Percentiles rank a stretch among this genome's conserved stretches.
Evolutionary conservation across 2,113 vertebrate genomes (phyloP).

Genomic region (Morone chrysops): DNA sequence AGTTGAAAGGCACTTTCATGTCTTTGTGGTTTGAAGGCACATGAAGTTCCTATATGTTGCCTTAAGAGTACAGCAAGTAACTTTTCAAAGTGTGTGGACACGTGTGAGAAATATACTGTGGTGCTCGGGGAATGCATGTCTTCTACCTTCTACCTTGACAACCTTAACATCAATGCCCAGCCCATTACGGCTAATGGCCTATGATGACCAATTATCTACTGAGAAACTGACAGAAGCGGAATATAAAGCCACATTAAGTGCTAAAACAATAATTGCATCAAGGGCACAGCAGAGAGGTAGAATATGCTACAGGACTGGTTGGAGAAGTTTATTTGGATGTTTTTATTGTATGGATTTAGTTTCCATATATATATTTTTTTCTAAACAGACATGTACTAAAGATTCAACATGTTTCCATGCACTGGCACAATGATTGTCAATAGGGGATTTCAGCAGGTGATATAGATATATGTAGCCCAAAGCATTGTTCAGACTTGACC

Average conservation of each 20-base stretch:
- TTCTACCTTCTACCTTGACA: slow-evolving; percentile 1
- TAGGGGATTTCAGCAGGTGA: not conserved
- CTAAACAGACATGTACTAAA: no score
- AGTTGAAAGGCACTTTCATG: slow-evolving; percentile 65
- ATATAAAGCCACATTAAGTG: not conserved
- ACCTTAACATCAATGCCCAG: not conserved
- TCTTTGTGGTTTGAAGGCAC: slow-evolving; percentile 55
- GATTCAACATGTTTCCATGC: no score
- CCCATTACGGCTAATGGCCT: slow-evolving; percentile 3
- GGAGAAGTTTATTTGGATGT: not conserved
- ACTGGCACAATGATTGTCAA: not conserved
- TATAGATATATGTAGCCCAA: not conserved
- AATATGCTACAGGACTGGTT: not conserved
- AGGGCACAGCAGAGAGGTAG: not conserved
- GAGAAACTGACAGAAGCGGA: not conserved
- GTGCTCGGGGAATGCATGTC: not conserved
- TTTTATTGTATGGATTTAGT: not conserved
- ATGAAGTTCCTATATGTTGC: slow-evolving; percentile 28
- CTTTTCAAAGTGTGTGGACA: slow-evolving; percentile 26
- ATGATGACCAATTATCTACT: not conserved
- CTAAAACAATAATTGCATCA: not conserved
- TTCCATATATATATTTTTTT: not conserved
- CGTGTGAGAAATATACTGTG: slow-evolving; percentile 10
- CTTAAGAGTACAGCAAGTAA: slow-evolving; percentile 2
- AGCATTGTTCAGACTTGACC: not conserved